Evolutionary conservation across 2,888 invertebrate genomes (phyloP).

Genomic region (Seira musarum): DNA sequence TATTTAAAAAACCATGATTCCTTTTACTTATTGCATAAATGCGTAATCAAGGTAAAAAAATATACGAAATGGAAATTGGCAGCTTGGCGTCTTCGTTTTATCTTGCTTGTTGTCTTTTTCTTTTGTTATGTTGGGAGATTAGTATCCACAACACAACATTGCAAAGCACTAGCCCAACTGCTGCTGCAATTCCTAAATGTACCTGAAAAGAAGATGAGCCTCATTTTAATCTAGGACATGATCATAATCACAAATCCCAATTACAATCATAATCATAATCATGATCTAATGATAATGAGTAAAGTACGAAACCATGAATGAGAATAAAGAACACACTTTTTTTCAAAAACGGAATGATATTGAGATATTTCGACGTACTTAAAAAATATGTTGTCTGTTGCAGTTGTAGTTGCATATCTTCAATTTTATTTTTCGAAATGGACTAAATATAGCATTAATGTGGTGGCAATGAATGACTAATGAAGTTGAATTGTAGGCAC

Average conservation of each 20-base stretch:
- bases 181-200: too few relatives aligned
- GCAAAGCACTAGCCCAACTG: too few relatives aligned
- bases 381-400: too few relatives aligned
- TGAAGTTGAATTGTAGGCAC: too few relatives aligned
- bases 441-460: too few relatives aligned
- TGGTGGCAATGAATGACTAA: too few relatives aligned
- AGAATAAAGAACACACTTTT: too few relatives aligned
- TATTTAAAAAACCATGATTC: constrained; percentile 24
- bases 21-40: constrained; percentile 42
- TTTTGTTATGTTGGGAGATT: neutral
- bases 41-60: constrained; percentile 13
- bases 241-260: constrained; percentile 46
- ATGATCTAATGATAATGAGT: constrained; percentile 37
- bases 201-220: constrained; percentile 27
- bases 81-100: neutral
- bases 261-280: constrained; percentile 43
- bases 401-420: too few relatives aligned
- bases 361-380: too few relatives aligned
- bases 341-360: too few relatives aligned
- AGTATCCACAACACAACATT: neutral
- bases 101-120: neutral
- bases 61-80: constrained; percentile 3
- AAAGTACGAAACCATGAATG: neutral
- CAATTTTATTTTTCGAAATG: too few relatives aligned
- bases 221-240: constrained; percentile 48